Percentiles rank a stretch among this genome's conserved stretches.
phyloP scores from a whole-genome alignment of 2,888 invertebrate species.

The Saturnia japonica region DNA sequence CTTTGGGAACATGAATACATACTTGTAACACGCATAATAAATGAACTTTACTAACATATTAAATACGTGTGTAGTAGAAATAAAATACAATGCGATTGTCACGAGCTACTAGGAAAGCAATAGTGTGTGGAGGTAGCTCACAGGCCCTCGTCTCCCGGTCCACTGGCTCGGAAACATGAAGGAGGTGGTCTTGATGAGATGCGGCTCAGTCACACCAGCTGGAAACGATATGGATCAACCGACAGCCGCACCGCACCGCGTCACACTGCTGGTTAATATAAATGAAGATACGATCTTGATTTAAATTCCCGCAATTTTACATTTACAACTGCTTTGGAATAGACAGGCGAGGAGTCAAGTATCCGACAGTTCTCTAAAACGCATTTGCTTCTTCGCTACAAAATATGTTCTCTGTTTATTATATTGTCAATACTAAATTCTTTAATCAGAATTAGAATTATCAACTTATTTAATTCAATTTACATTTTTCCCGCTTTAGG shows the following conservation, averaged over 20 bases:
- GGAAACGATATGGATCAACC: not conserved
- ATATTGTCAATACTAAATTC: not conserved
- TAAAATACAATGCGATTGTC: not conserved
- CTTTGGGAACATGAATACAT: not conserved
- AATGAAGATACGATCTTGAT: not conserved
- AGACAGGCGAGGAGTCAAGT: not conserved
- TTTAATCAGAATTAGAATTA: not conserved
- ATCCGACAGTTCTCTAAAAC: too few relatives aligned
- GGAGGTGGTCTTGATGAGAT: constrained; percentile 9
- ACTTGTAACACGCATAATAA: not conserved
- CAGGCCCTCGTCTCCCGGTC: not conserved
- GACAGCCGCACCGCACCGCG: too few relatives aligned
- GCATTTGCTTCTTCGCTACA: not conserved
- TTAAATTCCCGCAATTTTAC: not conserved
- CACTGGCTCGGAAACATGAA: constrained; percentile 9
- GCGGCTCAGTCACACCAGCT: not conserved
- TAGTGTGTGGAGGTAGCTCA: not conserved
- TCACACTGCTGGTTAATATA: not conserved
- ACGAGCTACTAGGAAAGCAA: not conserved
- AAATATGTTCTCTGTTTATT: not conserved
- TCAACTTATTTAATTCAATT: too few relatives aligned
- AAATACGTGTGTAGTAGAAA: not conserved
- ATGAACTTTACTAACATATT: not conserved
- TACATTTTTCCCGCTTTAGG: too few relatives aligned
- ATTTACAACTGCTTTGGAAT: not conserved